Base-by-base conservation (phyloP, 2,888 invertebrate genomes). In the Escarpia spicata region DNA sequence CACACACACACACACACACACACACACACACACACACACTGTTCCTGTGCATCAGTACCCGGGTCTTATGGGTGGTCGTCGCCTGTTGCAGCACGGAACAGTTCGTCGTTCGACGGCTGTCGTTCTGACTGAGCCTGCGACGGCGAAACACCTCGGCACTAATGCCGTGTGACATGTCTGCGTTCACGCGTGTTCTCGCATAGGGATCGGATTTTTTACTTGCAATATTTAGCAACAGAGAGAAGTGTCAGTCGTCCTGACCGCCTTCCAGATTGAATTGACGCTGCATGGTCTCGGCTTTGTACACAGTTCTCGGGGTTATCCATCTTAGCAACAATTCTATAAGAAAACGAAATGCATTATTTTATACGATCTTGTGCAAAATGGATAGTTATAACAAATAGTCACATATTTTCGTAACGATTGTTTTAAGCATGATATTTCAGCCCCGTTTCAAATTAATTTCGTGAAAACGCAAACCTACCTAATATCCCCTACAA, bases 121-220 rank as follows among this genome's bases (percentile, higher is more conserved):
- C 52, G 52, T 12, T 52, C 4, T 75, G 75, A 75, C 75, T 6
- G 75, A 75, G 75, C 75, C 19, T 0, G 26, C n/a, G 75, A 75
- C 75, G 75, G 6, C 3, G 75, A 19, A 75, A 75, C 75, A 75
- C 19, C 26, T 75, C 75, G 75, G 75, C 75, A 75, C 75, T 75
- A 75, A 75, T 75, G 19, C 75, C n/a, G 3, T 75, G 75, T 75
- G 75, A 75, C 75, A 26, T 75, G 75, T 75, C 75, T 19, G 26
- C 75, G 75, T n/a, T 75, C 75, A 75, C 19, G 75, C 75, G 75
- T 75, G 75, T 75, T 75, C 75, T 75, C 26, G 75, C 75, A 75
- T 75, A 75, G 75, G n/a, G 26, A 75, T 75, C 75, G 75, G 75
- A 0, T 75, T 75, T 75, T 75, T 75, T 75, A 75, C 75, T 75